Conservation (phyloP, 2,888 invertebrate species). For the Lasioglossum figueresi region DNA sequence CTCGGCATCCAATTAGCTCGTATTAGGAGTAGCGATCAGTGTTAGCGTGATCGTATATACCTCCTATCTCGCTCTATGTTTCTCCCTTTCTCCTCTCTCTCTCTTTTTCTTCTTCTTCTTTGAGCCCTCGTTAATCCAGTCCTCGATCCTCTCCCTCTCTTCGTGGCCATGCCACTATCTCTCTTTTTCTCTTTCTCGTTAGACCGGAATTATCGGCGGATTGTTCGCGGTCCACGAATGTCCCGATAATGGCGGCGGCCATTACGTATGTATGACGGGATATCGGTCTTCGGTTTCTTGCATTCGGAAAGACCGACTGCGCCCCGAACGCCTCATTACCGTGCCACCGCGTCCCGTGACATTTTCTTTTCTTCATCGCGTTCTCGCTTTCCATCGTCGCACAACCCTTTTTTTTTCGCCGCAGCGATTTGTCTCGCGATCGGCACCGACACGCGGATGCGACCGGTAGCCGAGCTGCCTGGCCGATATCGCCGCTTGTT, state of each 20-base stretch:
- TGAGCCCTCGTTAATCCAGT: slow-evolving; percentile 12
- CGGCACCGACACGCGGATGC: slow-evolving; percentile 35
- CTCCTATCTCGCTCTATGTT: background rate
- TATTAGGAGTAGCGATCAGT: slow-evolving; percentile 72
- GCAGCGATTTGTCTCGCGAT: slow-evolving; percentile 45
- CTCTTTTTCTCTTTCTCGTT: slow-evolving; percentile 52
- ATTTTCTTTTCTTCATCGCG: slow-evolving; percentile 34
- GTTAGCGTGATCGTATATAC: slow-evolving; percentile 20
- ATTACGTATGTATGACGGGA: slow-evolving; percentile 67
- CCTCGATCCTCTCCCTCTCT: background rate
- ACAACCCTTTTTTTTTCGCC: background rate
- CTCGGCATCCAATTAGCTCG: slow-evolving; percentile 78
- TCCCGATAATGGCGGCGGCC: slow-evolving; percentile 76
- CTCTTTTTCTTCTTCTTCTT: slow-evolving; percentile 2
- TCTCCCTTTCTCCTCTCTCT: background rate
- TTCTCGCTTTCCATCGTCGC: slow-evolving; percentile 39
- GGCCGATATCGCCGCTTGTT: slow-evolving; percentile 16
- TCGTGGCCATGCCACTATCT: background rate
- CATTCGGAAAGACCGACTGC: slow-evolving; percentile 32
- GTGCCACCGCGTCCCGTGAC: slow-evolving; percentile 45
- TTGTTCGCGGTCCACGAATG: slow-evolving; percentile 76
- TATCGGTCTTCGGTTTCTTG: slow-evolving; percentile 61
- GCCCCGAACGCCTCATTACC: slow-evolving; percentile 55
- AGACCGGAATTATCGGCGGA: slow-evolving; percentile 64
- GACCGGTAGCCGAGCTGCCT: background rate